Evolutionary conservation across 2,113 vertebrate species (phyloP), one percentile per base, ranked within the genome.

Genomic region (Ictalurus furcatus): DNA sequence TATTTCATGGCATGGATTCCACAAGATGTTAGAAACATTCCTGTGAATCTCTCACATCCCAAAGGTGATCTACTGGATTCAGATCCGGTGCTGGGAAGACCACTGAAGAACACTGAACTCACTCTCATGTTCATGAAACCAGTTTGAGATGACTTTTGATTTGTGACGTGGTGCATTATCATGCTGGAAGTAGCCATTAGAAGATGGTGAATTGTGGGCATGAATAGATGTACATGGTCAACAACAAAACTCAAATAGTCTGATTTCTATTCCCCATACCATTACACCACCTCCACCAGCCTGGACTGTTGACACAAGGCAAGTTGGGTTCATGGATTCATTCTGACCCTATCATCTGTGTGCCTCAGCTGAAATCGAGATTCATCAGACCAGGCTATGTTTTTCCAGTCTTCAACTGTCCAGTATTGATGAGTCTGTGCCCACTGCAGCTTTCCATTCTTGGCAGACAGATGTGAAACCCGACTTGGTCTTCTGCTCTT

Each of bases 281-380:
- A 54, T n/a, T 80, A 17, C 71, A 54, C 76, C 44, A 80, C n/a
- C 52, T 34, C 79, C 79, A 58, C 79, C 79, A 81, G n/a, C 52
- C 79, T 58, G 52, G 28, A 58, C 79, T 56, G 16, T 81, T 58
- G 40, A 78, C 40, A 78, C 74, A 78, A 44, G 23, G 48, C 44
- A 52, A 12, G 19, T 78, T 78, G 23, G 11, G 19, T n/a, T 19
- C 76, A 79, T n/a, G 6, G 23, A 52, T n/a, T 79, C 44, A 52
- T 52, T 25, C 76, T 28, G 23, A 28, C 40, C 44, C 44, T 28
- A 6, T 25, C 74, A 78, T 78, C 40, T 78, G 25, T 56, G 28
- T n/a, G 28, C 28, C 28, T 80, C 28, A 40, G 37, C 73, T 40
- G 71, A 74, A 74, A 40, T 40, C 17, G 0, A 23, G 37, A 76